These are phyloP conservation scores for Orthonychiurus folsomi DNA, from an alignment of 2,888 invertebrate species.

Conservation along the genomic window DNA sequence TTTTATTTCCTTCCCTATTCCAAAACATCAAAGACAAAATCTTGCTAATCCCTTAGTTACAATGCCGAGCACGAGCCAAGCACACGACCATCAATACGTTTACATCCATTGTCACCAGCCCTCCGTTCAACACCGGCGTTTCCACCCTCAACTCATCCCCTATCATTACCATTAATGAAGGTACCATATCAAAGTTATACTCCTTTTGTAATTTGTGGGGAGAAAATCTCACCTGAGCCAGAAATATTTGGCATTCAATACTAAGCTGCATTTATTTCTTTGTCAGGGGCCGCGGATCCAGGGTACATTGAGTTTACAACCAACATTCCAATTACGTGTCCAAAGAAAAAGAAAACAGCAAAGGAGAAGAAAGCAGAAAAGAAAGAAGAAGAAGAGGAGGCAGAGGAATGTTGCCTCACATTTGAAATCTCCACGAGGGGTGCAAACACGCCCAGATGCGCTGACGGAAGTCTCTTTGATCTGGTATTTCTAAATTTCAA, in stretches of 20 bases:
- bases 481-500: conserved; percentile 20
- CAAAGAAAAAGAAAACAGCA: conserved; percentile 27
- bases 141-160: conserved; percentile 26
- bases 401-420: conserved; percentile 37
- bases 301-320: conserved; percentile 37
- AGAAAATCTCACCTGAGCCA: background rate
- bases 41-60: conserved; percentile 26
- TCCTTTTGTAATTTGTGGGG: too few relatives aligned
- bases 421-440: conserved; percentile 35
- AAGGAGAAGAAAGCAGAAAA: conserved; percentile 25
- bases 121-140: conserved; percentile 40
- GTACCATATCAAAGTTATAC: too few relatives aligned
- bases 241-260: background rate
- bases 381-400: conserved; percentile 29
- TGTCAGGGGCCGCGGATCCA: conserved; percentile 25
- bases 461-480: conserved; percentile 37
- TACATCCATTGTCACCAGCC: conserved; percentile 38
- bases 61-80: conserved; percentile 40
- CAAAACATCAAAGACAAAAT: too few relatives aligned
- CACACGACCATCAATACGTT: conserved; percentile 41
- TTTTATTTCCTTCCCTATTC: too few relatives aligned
- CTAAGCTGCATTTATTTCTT: background rate
- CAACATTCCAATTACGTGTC: conserved; percentile 39
- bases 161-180: conserved; percentile 30
- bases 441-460: conserved; percentile 33